Percentiles rank a stretch among this genome's conserved stretches.
These are phyloP conservation scores for Drosophila sproati DNA, from an alignment of 1,140 invertebrate species.

Conservation along the genomic window DNA sequence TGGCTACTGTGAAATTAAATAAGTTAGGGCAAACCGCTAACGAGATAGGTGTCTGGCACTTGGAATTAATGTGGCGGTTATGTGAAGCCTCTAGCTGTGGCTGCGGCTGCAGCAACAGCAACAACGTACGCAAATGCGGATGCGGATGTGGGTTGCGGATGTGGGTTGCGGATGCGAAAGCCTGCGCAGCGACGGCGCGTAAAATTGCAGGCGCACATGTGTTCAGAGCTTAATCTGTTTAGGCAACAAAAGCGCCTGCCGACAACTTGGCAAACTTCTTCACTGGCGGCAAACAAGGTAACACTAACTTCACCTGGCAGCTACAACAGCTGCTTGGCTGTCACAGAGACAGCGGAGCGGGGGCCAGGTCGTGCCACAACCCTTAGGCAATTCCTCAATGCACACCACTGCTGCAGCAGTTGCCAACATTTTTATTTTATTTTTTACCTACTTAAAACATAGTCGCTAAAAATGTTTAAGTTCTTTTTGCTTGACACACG, in stretches of 20 bases:
- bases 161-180: conserved; percentile 37
- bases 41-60: conserved; percentile 82
- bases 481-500: conserved; percentile 21
- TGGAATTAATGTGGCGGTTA: conserved; percentile 81
- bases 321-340: conserved; percentile 20
- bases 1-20: conserved; percentile 69
- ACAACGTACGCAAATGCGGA: neutral
- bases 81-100: conserved; percentile 55
- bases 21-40: conserved; percentile 78
- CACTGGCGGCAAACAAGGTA: conserved; percentile 64
- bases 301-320: conserved; percentile 77
- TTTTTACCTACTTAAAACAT: conserved; percentile 4
- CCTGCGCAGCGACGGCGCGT: conserved; percentile 61
- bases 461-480: conserved; percentile 61
- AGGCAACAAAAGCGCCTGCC: conserved; percentile 75
- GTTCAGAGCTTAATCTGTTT: conserved; percentile 80
- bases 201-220: conserved; percentile 76
- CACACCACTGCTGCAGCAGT: conserved; percentile 4
- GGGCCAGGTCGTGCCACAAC: neutral
- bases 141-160: neutral
- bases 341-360: neutral
- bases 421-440: conserved; percentile 12
- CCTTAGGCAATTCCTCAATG: conserved; percentile 18
- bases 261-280: conserved; percentile 76
- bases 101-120: conserved; percentile 18